Evolutionary conservation across 2,113 vertebrate genomes (phyloP), one percentile per base, ranked within the genome.

Genomic region (Ascaphus truei): DNA sequence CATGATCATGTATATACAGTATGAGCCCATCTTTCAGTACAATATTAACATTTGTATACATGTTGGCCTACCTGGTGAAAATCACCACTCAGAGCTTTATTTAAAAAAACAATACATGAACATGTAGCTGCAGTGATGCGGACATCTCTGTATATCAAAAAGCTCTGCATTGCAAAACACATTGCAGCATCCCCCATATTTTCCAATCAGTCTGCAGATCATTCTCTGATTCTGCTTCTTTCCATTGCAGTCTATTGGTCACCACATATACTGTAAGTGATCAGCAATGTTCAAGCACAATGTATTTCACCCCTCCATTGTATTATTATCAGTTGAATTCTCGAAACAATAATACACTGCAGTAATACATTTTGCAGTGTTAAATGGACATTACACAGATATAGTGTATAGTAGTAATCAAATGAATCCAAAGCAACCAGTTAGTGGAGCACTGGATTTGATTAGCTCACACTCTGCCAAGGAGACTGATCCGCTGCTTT

Each of bases 131-230:
- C 5, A 20, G 3, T n/a, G 34, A 41, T 60, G 26, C 43, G n/a
- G 58, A 34, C 60, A 47, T 30, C 10, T 11, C 18, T 25, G 29
- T 30, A 30, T 13, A 6, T n/a, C 13, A 41, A 47, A 41, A 25
- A 20, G 39, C 41, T 4, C 27, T 5, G 39, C 45, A 63, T 16
- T 5, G 39, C 45, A 63, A 31, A 63, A 51, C 61, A 45, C 61
- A 63, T 50, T 63, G 61, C 61, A 63, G 61, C 51, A 63, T 36
- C 2, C 15, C 30, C 22, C 23, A 15, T 47, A 63, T 51, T 51
- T 30, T 20, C 12, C 45, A 36, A 31, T 11, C 31, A 50, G 30
- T 34, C 61, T 23, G 43, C 61, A 63, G 20, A 16, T 45, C n/a
- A 15, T n/a, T n/a, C n/a, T n/a, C n/a, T n/a, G 10, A 47, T 11